Evolutionary conservation across 2,888 invertebrate species (phyloP).

Genomic region (Celastrina argiolus): DNA sequence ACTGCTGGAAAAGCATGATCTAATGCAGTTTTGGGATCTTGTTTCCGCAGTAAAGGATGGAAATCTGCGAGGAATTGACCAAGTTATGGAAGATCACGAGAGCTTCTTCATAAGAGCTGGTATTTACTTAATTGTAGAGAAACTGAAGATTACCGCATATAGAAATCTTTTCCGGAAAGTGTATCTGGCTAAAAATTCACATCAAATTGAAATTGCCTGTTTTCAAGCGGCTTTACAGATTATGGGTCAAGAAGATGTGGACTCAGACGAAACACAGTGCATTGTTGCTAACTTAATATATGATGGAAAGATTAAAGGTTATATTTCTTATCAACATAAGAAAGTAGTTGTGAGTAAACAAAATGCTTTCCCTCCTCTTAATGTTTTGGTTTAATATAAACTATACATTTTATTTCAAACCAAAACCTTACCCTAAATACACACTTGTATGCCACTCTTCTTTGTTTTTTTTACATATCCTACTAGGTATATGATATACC

Average conservation of each 20-base stretch:
- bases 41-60: constrained; percentile 93
- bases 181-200: constrained; percentile 84
- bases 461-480: not conserved
- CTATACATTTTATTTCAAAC: constrained; percentile 78
- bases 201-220: constrained; percentile 92
- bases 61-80: constrained; percentile 89
- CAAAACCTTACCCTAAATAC: not conserved
- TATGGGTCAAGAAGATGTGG: constrained; percentile 90
- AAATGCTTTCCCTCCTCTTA: constrained; percentile 94
- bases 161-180: constrained; percentile 97
- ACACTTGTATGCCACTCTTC: not conserved
- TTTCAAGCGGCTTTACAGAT: constrained; percentile 89
- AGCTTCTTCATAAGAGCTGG: constrained; percentile 96
- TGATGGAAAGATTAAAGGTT: constrained; percentile 98
- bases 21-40: constrained; percentile 93
- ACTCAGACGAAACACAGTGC: constrained; percentile 96
- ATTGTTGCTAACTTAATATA: constrained; percentile 97
- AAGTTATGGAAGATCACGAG: constrained; percentile 91
- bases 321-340: constrained; percentile 97
- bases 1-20: constrained; percentile 91
- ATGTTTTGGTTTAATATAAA: too few species aligned
- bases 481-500: too few species aligned
- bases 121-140: constrained; percentile 98
- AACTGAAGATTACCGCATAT: constrained; percentile 95
- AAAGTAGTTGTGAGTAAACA: constrained; percentile 98